These are phyloP conservation scores for Nestor notabilis DNA, from an alignment of 2,113 vertebrate species.

Conservation along the genomic window DNA sequence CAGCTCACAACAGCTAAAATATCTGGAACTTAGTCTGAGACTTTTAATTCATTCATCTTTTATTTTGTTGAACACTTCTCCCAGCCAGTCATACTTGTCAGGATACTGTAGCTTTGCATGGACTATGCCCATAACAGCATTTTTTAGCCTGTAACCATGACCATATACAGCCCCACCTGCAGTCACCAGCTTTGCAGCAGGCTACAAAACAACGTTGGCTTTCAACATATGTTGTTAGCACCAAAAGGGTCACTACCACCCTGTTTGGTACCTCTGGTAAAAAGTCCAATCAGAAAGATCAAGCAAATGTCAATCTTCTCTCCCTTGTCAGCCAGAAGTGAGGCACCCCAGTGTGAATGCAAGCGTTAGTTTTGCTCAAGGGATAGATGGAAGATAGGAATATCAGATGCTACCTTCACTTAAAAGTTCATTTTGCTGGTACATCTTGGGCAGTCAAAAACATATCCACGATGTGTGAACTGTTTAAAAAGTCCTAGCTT, in stretches of 20 bases:
- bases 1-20: slow-evolving; percentile 14
- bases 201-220: neutral
- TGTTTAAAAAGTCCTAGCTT: neutral
- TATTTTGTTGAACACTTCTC: neutral
- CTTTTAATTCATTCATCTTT: slow-evolving; percentile 27
- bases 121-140: neutral
- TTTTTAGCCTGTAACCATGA: neutral
- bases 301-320: neutral
- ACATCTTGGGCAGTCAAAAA: neutral
- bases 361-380: neutral
- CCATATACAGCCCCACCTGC: neutral
- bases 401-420: neutral
- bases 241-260: neutral
- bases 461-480: rapidly evolving
- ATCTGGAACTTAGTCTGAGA: neutral
- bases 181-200: neutral
- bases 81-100: neutral
- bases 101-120: neutral
- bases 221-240: neutral
- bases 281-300: neutral
- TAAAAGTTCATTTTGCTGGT: neutral
- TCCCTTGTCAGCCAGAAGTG: neutral
- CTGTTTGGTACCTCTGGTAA: neutral
- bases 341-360: neutral
- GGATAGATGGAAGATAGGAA: neutral